Evolutionary conservation across 64 coral and sea anemone genomes (phyloP), one percentile per base, ranked within the genome.

Genomic region (Actinia equina): DNA sequence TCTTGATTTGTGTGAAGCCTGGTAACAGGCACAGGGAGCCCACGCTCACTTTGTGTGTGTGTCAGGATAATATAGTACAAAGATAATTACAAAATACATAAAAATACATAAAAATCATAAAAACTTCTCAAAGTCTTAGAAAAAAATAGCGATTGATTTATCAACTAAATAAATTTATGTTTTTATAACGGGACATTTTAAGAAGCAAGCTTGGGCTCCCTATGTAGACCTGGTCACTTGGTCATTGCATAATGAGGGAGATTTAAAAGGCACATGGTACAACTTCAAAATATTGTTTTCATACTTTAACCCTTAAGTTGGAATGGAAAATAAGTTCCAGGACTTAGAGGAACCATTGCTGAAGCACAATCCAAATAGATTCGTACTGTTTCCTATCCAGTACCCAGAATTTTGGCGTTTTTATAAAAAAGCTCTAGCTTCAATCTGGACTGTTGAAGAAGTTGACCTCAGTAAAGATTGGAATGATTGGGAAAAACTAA

Each of bases 361-460:
- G 17, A 44, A 95, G 56, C 67, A 95, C 6, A 95, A 95, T 59
- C 87, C 83, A 22, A 86, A 87, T 11, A 88, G 90, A 55, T 95
- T 92, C 76, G 94, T 95, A 2, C n/a, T 92, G 12, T 95, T 92
- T 85, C 94, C 94, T 0, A 51, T 95, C 42, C 87, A 92, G 53
- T 89, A 89, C 59, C 82, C 89, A 57, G 94, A 95, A 52, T 58
- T 95, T 2, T 95, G 94, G 94, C 43, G 82, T 12, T 92, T 89
- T 62, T 95, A 95, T 78, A 95, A 95, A 79, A 95, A 95, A 71
- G 64, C 84, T 30, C 43, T 87, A 12, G 94, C 94, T 41, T 92
- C 90, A 2, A 92, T 95, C 69, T 95, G 94, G 94, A 95, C 94
- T 5, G 94, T 89, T 14, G 94, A 95, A 77, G 94, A 95, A 41